Base-by-base conservation (phyloP, 1,140 invertebrate species). In the Lepidurus arcticus region DNA sequence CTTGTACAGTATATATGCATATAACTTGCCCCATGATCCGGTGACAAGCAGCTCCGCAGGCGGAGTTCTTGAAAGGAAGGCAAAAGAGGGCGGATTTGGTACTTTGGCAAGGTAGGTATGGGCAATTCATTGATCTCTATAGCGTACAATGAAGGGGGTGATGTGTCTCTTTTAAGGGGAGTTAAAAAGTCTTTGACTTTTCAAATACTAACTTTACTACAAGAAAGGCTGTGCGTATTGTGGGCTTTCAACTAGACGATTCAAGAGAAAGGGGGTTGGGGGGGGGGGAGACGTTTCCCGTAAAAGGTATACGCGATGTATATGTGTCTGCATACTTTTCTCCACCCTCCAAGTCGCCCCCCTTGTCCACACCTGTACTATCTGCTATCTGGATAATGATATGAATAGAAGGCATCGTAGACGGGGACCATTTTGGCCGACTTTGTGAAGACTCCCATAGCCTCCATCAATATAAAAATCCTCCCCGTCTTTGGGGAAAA, bases 161-260 rank as follows among this genome's bases (percentile, higher is more conserved):
- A 65, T 65, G 21, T 65, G 53, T 65, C 53, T 65, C 53, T 65
- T 65, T 65, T 4, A 65, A 65, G 13, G 53, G 53, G 53, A 65
- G 53, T 65, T 65, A 65, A 21, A 65, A 65, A n/a, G 53, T 65
- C 53, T 65, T 65, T 65, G 53, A 65, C 53, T 65, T 65, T 65
- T 65, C 53, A 65, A 65, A 65, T 21, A 65, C 16, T 34, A 34
- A 34, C 34, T 34, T 34, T 34, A 34, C 34, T 34, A 34, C 34
- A 34, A 34, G 34, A 34, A 34, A 34, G 34, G 34, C 34, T 34
- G 34, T 34, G 34, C 34, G 34, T 34, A 34, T 34, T 34, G 34
- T 34, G 34, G 34, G 34, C 4, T 34, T 34, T 34, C 34, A 65
- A 65, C 53, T 65, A 13, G 21, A 65, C 8, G n/a, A 65, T 65